phyloP scores from a whole-genome alignment of 1,140 invertebrate genomes.

The Agrilus planipennis region DNA sequence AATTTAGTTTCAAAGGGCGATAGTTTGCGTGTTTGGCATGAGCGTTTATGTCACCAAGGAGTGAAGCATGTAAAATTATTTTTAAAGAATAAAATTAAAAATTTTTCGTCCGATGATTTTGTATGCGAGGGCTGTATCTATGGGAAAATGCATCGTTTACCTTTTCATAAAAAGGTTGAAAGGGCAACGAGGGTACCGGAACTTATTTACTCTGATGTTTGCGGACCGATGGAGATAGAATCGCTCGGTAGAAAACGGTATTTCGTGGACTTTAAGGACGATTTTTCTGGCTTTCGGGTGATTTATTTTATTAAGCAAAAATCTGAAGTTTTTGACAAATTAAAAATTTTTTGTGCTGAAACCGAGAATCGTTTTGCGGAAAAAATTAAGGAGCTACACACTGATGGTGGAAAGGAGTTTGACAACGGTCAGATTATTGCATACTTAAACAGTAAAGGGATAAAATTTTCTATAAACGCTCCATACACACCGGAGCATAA shows the following conservation, averaged over 20 bases:
- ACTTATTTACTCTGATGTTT: conserved; percentile 35
- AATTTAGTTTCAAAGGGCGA: conserved; percentile 1
- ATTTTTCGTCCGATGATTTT: too few relatives aligned
- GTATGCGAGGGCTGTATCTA: conserved; percentile 20
- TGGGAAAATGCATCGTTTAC: conserved; percentile 29
- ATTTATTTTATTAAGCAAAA: conserved; percentile 28
- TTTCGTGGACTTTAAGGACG: conserved; percentile 32
- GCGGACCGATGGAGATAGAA: conserved; percentile 34
- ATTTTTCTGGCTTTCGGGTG: conserved; percentile 24
- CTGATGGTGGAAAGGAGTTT: conserved; percentile 8
- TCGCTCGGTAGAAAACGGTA: conserved; percentile 25
- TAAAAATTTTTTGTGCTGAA: conserved; percentile 18
- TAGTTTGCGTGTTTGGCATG: conserved; percentile 29
- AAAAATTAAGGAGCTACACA: conserved; percentile 18
- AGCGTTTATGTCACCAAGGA: conserved; percentile 34
- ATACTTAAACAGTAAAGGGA: neutral
- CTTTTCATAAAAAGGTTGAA: conserved; percentile 20
- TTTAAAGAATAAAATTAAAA: too few relatives aligned
- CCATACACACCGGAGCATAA: conserved; percentile 29
- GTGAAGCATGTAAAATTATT: conserved; percentile 25
- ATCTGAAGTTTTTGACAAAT: conserved; percentile 18
- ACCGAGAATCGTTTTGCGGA: conserved; percentile 15
- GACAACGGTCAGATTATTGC: neutral
- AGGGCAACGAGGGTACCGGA: conserved; percentile 23
- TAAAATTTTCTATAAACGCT: conserved; percentile 10